Evolutionary conservation across 37 sponge, comb jelly and placozoan genomes (phyloP).

Genomic region (Chondrosia reniformis): DNA sequence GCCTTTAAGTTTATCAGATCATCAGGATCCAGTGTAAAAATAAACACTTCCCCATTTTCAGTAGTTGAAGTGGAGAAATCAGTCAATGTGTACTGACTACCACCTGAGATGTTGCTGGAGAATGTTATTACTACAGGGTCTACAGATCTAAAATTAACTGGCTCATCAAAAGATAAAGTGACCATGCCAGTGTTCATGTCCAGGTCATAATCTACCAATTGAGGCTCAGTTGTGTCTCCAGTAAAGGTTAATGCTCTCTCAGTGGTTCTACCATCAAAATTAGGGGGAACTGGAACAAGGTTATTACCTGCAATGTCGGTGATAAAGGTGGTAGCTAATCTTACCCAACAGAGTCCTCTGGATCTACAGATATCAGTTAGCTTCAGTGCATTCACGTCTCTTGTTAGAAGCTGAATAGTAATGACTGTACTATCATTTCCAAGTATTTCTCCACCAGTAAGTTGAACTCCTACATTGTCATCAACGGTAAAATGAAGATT

Average conservation of each 20-base stretch:
- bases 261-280: neutral
- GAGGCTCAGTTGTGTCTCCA: slow-evolving; percentile 71
- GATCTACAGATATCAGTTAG: slow-evolving; percentile 41
- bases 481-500: neutral
- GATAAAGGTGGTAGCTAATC: slow-evolving; percentile 50
- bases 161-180: slow-evolving; percentile 73
- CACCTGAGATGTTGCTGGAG: slow-evolving; percentile 26
- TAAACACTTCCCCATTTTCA: slow-evolving; percentile 31
- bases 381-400: slow-evolving; percentile 77
- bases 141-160: slow-evolving; percentile 44
- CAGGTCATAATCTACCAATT: slow-evolving; percentile 45
- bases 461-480: slow-evolving; percentile 34
- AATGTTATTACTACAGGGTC: slow-evolving; percentile 47
- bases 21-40: slow-evolving; percentile 34
- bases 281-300: slow-evolving; percentile 18
- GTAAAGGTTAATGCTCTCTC: slow-evolving; percentile 27
- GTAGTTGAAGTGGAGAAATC: slow-evolving; percentile 33
- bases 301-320: slow-evolving; percentile 59
- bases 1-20: slow-evolving; percentile 79
- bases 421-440: slow-evolving; percentile 53
- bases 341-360: slow-evolving; percentile 49
- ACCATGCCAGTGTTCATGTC: slow-evolving; percentile 60
- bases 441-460: slow-evolving; percentile 42
- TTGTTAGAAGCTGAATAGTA: slow-evolving; percentile 46
- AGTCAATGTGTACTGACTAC: slow-evolving; percentile 45